These are phyloP conservation scores for Saccopteryx leptura DNA, from an alignment of 2,113 vertebrate species.

Conservation along the genomic window DNA sequence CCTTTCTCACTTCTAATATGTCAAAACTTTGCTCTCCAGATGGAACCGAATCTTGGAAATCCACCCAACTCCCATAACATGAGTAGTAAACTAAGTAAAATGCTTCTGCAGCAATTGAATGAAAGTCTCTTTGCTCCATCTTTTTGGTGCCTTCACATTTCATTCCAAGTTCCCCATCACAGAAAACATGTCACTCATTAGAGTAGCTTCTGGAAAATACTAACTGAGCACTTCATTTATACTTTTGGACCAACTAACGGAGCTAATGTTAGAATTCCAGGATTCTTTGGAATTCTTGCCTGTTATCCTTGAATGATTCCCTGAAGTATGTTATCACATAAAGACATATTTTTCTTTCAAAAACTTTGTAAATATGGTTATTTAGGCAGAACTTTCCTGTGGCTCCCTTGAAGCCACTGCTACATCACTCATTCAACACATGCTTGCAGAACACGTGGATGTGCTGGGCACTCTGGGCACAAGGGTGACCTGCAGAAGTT, in stretches of 20 bases:
- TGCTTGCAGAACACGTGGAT: background rate
- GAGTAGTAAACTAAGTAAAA: background rate
- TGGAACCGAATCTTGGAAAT: background rate
- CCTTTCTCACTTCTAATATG: background rate
- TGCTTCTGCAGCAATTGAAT: background rate
- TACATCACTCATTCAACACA: background rate
- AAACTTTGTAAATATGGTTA: background rate
- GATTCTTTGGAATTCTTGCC: background rate
- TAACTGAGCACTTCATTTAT: background rate
- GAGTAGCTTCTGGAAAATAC: background rate
- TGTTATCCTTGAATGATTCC: background rate
- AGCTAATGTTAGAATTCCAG: background rate
- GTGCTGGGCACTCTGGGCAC: accelerated
- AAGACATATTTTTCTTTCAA: background rate
- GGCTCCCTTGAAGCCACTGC: background rate
- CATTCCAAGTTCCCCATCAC: background rate
- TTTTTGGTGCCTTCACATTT: background rate
- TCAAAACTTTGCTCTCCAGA: background rate
- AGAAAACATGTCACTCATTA: background rate
- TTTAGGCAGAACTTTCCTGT: background rate
- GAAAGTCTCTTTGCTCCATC: background rate
- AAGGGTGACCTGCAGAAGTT: no score
- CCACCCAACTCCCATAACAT: background rate
- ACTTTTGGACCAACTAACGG: background rate
- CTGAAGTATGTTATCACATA: background rate